Conservation (phyloP, 2,797 vertebrate species). For the Pseudocheirus occidentalis region DNA sequence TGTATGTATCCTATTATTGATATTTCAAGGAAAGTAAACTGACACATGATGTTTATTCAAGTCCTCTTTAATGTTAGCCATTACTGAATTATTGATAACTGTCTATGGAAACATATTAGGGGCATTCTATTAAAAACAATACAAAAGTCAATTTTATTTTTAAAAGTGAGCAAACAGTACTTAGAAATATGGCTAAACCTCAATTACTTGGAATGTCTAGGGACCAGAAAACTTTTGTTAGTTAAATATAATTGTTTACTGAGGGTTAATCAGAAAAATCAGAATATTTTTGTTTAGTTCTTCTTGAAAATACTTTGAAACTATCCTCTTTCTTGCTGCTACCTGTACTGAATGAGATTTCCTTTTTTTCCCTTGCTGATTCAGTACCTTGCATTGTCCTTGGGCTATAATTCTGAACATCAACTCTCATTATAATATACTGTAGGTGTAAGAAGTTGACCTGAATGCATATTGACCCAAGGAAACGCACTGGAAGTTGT, state of each 20-base stretch:
- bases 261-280: neutral
- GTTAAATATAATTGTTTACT: neutral
- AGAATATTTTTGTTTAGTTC: neutral
- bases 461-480: neutral
- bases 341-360: neutral
- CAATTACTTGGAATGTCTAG: rapidly evolving
- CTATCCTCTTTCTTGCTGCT: neutral
- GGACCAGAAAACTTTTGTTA: neutral
- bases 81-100: neutral
- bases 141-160: neutral
- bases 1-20: rapidly evolving
- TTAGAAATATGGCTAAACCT: neutral
- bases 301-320: slow-evolving; percentile 43
- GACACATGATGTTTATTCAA: neutral
- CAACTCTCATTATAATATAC: neutral
- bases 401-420: neutral
- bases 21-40: neutral
- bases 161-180: neutral
- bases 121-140: neutral
- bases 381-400: neutral
- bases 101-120: neutral
- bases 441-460: neutral
- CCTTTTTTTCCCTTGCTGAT: slow-evolving; percentile 7
- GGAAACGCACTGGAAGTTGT: neutral
- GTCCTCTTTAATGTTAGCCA: rapidly evolving